Percentiles rank a stretch among this genome's conserved stretches.
Conservation (phyloP, 2,888 invertebrate genomes). For the Amorpha juglandis region DNA sequence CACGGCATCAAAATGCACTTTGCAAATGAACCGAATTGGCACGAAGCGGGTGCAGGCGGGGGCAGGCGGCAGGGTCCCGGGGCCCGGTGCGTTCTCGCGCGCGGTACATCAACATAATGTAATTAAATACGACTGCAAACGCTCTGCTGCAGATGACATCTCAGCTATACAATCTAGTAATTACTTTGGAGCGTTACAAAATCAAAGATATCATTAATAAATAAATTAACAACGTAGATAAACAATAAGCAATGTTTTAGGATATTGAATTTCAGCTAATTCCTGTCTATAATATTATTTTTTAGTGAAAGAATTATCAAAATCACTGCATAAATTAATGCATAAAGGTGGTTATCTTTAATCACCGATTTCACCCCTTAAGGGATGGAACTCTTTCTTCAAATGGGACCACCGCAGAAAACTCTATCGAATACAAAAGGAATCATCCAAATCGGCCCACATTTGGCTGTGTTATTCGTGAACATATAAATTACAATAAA, state of each 20-base stretch:
- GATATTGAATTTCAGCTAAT: neutral
- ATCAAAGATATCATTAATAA: neutral
- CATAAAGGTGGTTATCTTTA: too few relatives aligned
- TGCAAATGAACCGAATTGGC: constrained; percentile 79
- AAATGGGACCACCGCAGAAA: too few relatives aligned
- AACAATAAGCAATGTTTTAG: neutral
- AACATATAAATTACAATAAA: too few relatives aligned
- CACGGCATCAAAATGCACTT: constrained; percentile 82
- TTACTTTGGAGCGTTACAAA: neutral
- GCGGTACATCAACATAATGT: constrained; percentile 59
- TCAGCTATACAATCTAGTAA: constrained; percentile 32
- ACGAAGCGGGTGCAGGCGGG: constrained; percentile 39
- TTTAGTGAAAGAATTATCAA: too few relatives aligned
- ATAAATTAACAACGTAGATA: neutral
- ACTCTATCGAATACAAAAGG: too few relatives aligned
- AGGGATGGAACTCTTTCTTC: too few relatives aligned
- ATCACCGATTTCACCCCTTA: too few relatives aligned
- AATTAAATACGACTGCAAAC: constrained; percentile 64
- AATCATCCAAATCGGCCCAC: too few relatives aligned
- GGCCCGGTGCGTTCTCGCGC: constrained; percentile 43
- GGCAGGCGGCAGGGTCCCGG: constrained; percentile 42
- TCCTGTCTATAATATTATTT: too few relatives aligned
- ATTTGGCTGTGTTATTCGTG: too few relatives aligned
- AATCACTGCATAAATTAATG: too few relatives aligned
- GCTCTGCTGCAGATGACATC: constrained; percentile 56